Conservation (phyloP, 2,113 vertebrate species). For the Anser brachyrhynchus region DNA sequence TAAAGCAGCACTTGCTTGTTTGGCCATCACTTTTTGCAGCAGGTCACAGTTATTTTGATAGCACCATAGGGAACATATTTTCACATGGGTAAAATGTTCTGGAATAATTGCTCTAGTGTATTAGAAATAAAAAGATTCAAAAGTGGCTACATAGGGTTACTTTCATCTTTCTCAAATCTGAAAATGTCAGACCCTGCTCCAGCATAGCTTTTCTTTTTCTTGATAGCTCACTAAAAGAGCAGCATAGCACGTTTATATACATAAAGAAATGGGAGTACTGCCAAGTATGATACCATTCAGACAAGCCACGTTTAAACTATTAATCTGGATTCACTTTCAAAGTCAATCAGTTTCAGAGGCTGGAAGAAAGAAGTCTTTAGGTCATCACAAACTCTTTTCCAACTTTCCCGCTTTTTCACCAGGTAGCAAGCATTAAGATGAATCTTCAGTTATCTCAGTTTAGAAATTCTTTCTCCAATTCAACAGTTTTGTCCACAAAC, state of each 20-base stretch:
- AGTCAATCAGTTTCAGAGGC: background rate
- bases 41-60: background rate
- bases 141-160: background rate
- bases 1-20: slow-evolving; percentile 11
- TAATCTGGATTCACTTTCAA: background rate
- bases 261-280: background rate
- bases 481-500: background rate
- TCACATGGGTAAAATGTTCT: background rate
- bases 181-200: background rate
- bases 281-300: background rate
- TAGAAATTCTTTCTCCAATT: background rate
- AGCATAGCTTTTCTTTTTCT: background rate
- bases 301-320: background rate
- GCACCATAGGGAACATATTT: background rate
- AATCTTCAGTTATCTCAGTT: background rate
- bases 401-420: background rate
- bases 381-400: background rate
- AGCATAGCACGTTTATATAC: background rate
- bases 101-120: slow-evolving; percentile 13
- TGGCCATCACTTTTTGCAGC: background rate
- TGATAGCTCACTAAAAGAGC: background rate
- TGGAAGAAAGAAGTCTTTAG: background rate
- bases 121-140: slow-evolving; percentile 25
- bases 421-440: background rate
- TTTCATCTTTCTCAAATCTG: slow-evolving; percentile 20